Evolutionary conservation across 2,888 invertebrate species (phyloP), one percentile per base, ranked within the genome.

Genomic region (Xestia sexstrigata): DNA sequence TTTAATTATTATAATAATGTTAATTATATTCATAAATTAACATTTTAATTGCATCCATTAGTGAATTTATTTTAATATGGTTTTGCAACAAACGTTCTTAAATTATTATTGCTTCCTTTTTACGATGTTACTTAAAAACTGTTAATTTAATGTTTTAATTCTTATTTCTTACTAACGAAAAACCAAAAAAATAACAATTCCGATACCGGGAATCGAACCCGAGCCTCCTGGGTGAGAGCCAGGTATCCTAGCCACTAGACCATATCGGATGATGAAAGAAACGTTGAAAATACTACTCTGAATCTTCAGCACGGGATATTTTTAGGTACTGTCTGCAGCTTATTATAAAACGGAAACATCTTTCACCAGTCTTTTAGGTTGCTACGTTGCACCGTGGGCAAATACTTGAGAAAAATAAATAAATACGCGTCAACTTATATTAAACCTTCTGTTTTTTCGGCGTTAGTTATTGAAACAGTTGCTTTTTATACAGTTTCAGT

Each of bases 201-300:
- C 92, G 91, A 91, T 92, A 92, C 92, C 97, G 97, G 97, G 96
- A 97, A 96, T 97, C 96, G 97, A 97, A 97, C 97, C 97, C 97
- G 97, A 96, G 96, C 97, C 97, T 97, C 97, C 97, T 97, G 97
- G 97, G 97, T 97, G 97, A 97, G 97, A 97, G 97, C 97, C 97
- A 97, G 97, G 97, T 97, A 97, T 97, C 97, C 97, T 97, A 97
- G 97, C 97, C 97, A 97, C 97, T 97, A 97, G 97, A 97, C 97
- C 97, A 97, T 97, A 97, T 91, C 92, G 91, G 92, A 92, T 85
- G 55, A 47, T 79, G 13, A 0, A 0, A 0, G 0, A 0, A 0
- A 0, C 0, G 9, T 6, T 0, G n/a, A 87, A 87, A 76, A 68
- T 30, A n/a, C 58, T 62, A 35, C 0, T 84, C 30, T 11, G 6